A percentile compares a stretch with the other conserved stretches of the same genome.
Evolutionary conservation across 2,797 vertebrate genomes (phyloP).

Genomic region (Malacoctenus gilli): DNA sequence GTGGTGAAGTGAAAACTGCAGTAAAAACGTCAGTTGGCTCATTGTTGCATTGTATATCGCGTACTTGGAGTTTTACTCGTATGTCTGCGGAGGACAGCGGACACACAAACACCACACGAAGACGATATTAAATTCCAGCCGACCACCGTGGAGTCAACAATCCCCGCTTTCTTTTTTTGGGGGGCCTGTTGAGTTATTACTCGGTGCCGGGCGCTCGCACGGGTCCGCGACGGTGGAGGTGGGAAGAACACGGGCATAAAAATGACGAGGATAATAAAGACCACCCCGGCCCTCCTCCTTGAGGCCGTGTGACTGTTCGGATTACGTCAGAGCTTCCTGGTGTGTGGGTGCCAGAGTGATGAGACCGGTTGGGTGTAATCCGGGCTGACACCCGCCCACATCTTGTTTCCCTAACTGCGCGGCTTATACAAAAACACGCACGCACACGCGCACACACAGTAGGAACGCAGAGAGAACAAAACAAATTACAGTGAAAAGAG

Average conservation of each 20-base stretch:
- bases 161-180: constrained; percentile 9
- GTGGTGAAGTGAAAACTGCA: constrained; percentile 10
- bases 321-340: constrained; percentile 63
- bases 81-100: constrained; percentile 21
- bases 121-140: too few species aligned
- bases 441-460: constrained; percentile 2
- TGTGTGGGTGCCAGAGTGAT: constrained; percentile 65
- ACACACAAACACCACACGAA: constrained; percentile 29
- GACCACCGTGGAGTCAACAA: too few species aligned
- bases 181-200: constrained; percentile 29
- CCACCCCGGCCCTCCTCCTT: constrained; percentile 50
- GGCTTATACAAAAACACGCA: constrained; percentile 17
- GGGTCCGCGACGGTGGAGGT: constrained; percentile 25
- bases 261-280: constrained; percentile 54
- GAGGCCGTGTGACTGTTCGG: constrained; percentile 65
- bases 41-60: constrained; percentile 21
- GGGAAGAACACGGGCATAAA: constrained; percentile 37
- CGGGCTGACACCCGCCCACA: constrained; percentile 72
- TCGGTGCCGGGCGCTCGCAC: constrained; percentile 20
- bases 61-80: constrained; percentile 18
- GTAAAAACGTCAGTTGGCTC: constrained; percentile 6
- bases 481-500: constrained; percentile 42
- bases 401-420: constrained; percentile 52
- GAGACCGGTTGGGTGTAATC: constrained; percentile 66
- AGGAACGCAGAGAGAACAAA: constrained; percentile 32